Evolutionary conservation across 2,888 invertebrate genomes (phyloP).

Genomic region (Eremobia ochroleuca): DNA sequence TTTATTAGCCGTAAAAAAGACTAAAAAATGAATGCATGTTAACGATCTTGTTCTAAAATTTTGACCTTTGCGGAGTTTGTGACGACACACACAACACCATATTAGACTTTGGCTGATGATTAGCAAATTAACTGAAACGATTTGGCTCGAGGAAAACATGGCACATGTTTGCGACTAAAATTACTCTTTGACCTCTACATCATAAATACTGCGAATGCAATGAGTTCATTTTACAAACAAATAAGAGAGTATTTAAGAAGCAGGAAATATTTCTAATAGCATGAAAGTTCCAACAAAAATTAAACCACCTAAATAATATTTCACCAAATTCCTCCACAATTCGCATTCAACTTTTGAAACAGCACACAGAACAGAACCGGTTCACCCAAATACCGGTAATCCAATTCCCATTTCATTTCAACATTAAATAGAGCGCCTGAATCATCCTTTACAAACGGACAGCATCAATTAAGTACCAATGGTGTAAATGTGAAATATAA

Average conservation of each 20-base stretch:
- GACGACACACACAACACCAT: not conserved
- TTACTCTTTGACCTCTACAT: not conserved
- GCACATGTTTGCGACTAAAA: not conserved
- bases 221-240: not conserved
- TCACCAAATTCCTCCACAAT: slow-evolving; percentile 14
- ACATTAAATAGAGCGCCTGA: slow-evolving; percentile 54
- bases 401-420: slow-evolving; percentile 57
- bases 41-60: not conserved
- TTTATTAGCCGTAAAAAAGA: slow-evolving; percentile 9
- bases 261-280: too few species aligned
- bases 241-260: not conserved
- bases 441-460: slow-evolving; percentile 58
- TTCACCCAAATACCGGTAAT: slow-evolving; percentile 60
- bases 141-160: not conserved
- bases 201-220: not conserved
- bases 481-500: slow-evolving; percentile 78
- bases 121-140: not conserved
- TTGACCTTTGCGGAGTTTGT: not conserved
- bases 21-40: slow-evolving; percentile 5
- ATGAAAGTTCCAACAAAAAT: not conserved
- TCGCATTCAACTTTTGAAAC: slow-evolving; percentile 45
- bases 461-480: slow-evolving; percentile 78
- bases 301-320: not conserved
- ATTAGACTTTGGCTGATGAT: too few species aligned
- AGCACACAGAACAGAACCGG: slow-evolving; percentile 34